Conservation (phyloP, 2,888 invertebrate species). For the Arrhopalites spinosus region DNA sequence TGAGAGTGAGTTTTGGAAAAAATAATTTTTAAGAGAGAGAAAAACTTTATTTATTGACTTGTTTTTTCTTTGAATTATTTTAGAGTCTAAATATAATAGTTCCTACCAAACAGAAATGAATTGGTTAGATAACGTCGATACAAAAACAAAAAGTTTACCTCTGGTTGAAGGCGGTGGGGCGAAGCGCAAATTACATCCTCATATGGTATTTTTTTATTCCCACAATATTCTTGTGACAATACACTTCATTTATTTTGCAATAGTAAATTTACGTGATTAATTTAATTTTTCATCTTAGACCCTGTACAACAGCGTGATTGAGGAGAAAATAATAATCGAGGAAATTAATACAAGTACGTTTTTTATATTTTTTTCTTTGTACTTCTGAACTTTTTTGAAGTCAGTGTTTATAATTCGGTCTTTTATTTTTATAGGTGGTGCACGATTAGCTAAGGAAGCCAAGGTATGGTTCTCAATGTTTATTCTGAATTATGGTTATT, state of each 20-base stretch:
- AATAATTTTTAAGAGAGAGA: too few relatives aligned
- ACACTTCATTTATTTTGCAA: too few relatives aligned
- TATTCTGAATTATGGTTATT: not conserved
- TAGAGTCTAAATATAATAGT: slow-evolving; percentile 87
- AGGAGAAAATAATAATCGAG: slow-evolving; percentile 91
- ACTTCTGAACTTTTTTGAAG: too few relatives aligned
- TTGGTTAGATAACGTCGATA: slow-evolving; percentile 85
- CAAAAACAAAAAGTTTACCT: slow-evolving; percentile 69
- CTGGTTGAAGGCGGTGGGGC: slow-evolving; percentile 65
- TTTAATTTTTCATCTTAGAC: slow-evolving; percentile 66
- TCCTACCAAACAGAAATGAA: slow-evolving; percentile 85
- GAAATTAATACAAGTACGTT: slow-evolving; percentile 50
- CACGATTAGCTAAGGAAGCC: slow-evolving; percentile 56
- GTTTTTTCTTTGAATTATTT: too few relatives aligned
- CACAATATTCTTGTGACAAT: not conserved
- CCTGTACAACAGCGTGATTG: slow-evolving; percentile 88
- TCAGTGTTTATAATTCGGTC: too few relatives aligned
- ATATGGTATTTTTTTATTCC: slow-evolving; percentile 67
- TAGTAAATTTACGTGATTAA: too few relatives aligned
- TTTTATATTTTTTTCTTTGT: too few relatives aligned
- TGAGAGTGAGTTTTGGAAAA: too few relatives aligned
- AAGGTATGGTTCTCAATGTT: slow-evolving; percentile 47
- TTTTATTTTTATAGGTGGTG: slow-evolving; percentile 41
- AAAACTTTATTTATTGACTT: too few relatives aligned
- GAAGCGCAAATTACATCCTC: slow-evolving; percentile 76